Evolutionary conservation across 2,888 invertebrate species (phyloP), one percentile per base, ranked within the genome.

Genomic region (Tinea semifulvella): DNA sequence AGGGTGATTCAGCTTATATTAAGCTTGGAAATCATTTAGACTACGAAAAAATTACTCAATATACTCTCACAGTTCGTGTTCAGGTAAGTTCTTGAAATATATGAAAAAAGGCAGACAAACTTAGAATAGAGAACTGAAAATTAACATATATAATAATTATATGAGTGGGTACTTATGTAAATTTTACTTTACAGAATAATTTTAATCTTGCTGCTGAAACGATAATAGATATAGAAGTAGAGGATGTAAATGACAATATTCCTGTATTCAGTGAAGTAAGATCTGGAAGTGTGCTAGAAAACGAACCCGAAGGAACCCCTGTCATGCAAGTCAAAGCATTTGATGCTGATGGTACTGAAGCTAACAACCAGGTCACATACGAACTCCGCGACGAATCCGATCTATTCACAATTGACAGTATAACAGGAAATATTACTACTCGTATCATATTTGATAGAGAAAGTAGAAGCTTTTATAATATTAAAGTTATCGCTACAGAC

Each of bases 231-330:
- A 88, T 96, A 22, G 86, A 88, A 65, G 85, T 96, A 1, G 83
- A 87, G 59, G 96, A 96, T 63, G 94, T 94, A 0, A 96, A 96
- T 60, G 96, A 96, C 63, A 94, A 94, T 59, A 90, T 92, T 53
- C 96, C 90, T 0, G 87, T 88, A 53, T 95, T 96, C 59, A 89
- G 90, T 38, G 92, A 93, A 65, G 86, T 91, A 10, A 85, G 89
- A 56, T 87, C 88, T 11, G 94, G 94, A 1, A 90, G 88, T 54
- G 93, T 95, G 3, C 71, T 92, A 48, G 95, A 95, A 75, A 94
- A 96, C 60, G 93, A 94, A 62, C 86, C 86, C 0, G 76, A 86
- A 0, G 94, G 93, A 2, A 92, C 92, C 3, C 89, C 88, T 7
- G 95, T 95, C 0, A 93, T 94, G 90, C 90, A 91, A 71, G 91